Conservation (phyloP, 2,113 vertebrate genomes). For the Uria aalge region DNA sequence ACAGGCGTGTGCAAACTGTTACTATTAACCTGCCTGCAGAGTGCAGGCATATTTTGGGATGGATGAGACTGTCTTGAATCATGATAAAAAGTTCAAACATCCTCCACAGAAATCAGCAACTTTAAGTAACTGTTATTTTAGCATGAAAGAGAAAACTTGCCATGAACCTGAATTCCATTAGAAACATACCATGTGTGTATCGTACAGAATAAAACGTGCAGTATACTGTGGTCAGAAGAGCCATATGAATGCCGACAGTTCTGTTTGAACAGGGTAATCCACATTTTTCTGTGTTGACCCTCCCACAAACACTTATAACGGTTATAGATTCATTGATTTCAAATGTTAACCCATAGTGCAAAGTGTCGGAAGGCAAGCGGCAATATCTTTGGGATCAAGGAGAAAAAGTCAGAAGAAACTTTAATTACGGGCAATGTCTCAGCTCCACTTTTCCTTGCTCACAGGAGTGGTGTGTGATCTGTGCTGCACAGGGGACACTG, state of each 20-base stretch:
- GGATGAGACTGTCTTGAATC: not conserved
- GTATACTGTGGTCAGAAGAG: not conserved
- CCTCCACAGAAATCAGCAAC: not conserved
- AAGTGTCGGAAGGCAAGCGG: not conserved
- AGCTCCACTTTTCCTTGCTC: not conserved
- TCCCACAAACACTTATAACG: not conserved
- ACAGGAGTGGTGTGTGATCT: not conserved
- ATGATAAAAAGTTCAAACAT: not conserved
- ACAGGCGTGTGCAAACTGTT: not conserved
- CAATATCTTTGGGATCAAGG: not conserved
- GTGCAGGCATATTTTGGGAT: not conserved
- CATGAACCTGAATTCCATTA: not conserved
- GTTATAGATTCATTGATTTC: not conserved
- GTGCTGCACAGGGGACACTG: not conserved
- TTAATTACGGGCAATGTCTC: not conserved
- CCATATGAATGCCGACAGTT: rapidly evolving
- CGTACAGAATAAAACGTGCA: not conserved
- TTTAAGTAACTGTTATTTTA: not conserved
- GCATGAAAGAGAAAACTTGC: not conserved
- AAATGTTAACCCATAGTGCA: not conserved
- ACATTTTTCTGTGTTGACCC: not conserved
- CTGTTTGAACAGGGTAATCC: not conserved
- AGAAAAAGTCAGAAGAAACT: not conserved
- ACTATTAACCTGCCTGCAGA: not conserved
- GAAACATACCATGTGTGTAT: not conserved